Percentiles rank a stretch among this genome's conserved stretches.
Conservation (phyloP, 2,797 vertebrate species). For the Sebastes wilsoni region DNA sequence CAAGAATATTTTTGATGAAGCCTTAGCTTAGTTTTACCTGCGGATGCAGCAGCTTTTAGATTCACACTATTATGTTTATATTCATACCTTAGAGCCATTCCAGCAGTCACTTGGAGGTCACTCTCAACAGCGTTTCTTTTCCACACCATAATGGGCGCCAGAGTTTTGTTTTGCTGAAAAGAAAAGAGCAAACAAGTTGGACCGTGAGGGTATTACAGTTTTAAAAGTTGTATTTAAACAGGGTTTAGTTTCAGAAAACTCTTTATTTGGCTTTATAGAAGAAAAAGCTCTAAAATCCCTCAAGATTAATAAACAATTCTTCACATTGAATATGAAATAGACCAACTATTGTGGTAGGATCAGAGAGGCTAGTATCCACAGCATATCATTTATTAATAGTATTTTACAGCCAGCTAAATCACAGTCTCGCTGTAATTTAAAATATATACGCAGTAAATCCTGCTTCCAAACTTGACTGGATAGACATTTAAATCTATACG, state of each 20-base stretch:
- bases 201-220: not conserved
- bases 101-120: conserved; percentile 44
- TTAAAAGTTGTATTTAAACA: conserved; percentile 26
- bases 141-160: not conserved
- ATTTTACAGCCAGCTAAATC: conserved; percentile 44
- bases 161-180: conserved; percentile 25
- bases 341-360: conserved; percentile 46
- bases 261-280: conserved; percentile 23
- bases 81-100: conserved; percentile 47
- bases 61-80: conserved; percentile 47
- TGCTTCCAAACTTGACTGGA: conserved; percentile 21
- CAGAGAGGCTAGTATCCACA: conserved; percentile 53
- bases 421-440: conserved; percentile 33
- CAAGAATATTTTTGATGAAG: conserved; percentile 35
- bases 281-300: not conserved
- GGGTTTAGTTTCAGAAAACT: conserved; percentile 24
- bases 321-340: conserved; percentile 37
- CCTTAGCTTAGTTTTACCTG: conserved; percentile 16
- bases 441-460: conserved; percentile 37
- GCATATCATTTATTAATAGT: conserved; percentile 68
- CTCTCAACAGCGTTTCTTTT: conserved; percentile 10
- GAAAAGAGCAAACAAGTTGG: conserved; percentile 26
- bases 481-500: conserved; percentile 33
- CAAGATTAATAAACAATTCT: conserved; percentile 15
- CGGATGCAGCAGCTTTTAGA: conserved; percentile 21